Evolutionary conservation across 2,113 vertebrate genomes (phyloP).

Genomic region (Phocoena sinus): DNA sequence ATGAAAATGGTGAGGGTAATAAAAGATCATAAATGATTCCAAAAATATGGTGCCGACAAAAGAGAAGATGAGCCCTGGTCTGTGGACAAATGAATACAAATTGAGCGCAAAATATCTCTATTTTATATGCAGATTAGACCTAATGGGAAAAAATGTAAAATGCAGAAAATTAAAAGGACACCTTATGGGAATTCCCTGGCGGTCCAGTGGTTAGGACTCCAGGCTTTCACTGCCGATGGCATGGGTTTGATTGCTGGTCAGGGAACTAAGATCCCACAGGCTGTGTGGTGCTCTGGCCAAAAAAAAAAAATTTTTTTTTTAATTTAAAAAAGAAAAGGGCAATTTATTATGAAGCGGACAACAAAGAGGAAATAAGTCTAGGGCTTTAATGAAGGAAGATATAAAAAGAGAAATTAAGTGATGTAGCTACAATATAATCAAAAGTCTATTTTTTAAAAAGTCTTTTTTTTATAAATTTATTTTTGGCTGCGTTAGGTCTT

Average conservation of each 20-base stretch:
- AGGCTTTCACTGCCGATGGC: neutral
- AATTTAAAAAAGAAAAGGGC: neutral
- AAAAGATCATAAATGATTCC: neutral
- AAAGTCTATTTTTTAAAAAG: neutral
- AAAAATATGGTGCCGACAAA: neutral
- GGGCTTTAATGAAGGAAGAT: neutral
- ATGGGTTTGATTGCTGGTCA: neutral
- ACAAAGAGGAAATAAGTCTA: neutral
- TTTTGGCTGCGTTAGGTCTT: too few species aligned
- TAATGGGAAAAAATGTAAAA: neutral
- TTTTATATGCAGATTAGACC: conserved; percentile 5
- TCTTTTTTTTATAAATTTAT: neutral
- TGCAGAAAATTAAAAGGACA: neutral
- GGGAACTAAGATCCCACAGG: neutral
- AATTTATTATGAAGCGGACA: neutral
- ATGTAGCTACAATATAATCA: neutral
- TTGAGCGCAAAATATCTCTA: neutral
- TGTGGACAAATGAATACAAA: neutral
- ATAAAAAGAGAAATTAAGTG: neutral
- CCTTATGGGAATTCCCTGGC: neutral
- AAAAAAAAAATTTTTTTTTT: neutral
- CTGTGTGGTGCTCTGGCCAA: neutral
- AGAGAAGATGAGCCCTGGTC: neutral
- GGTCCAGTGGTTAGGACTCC: neutral
- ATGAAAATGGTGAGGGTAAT: neutral